Conservation (phyloP, 2,113 vertebrate species). For the Pomatorhinus ruficollis region DNA sequence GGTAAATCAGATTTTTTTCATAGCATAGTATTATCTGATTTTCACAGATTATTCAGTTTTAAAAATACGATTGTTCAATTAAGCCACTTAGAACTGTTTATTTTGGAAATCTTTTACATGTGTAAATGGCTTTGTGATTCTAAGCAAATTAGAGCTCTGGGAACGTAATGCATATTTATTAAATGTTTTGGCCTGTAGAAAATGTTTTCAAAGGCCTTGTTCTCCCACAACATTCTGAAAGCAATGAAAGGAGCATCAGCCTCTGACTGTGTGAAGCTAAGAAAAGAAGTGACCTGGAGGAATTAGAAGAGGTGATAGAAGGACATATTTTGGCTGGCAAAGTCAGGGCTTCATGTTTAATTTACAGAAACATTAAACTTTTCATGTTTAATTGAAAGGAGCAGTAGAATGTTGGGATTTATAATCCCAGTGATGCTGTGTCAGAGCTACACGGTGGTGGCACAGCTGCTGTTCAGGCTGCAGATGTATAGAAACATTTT, state of each 20-base stretch:
- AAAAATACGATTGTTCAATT: background rate
- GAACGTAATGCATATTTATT: background rate
- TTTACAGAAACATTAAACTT: conserved; percentile 71
- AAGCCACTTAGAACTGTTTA: background rate
- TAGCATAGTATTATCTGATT: background rate
- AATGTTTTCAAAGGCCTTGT: background rate
- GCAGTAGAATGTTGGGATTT: conserved; percentile 70
- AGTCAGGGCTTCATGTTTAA: conserved; percentile 77
- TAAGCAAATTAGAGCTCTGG: background rate
- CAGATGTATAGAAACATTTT: background rate
- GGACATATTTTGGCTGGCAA: conserved; percentile 63
- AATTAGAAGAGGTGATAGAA: conserved; percentile 59
- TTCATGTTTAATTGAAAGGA: conserved; percentile 80
- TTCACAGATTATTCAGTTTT: background rate
- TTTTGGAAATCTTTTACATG: background rate
- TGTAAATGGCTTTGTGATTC: background rate
- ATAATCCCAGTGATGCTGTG: conserved; percentile 64
- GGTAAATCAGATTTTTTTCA: background rate
- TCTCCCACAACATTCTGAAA: background rate
- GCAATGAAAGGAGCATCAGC: background rate
- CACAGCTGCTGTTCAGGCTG: conserved; percentile 23
- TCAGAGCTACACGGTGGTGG: conserved; percentile 24
- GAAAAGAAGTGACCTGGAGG: conserved; percentile 57
- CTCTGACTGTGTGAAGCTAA: background rate
- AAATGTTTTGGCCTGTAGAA: background rate